Percentiles rank a stretch among this genome's conserved stretches.
Evolutionary conservation across 2,113 vertebrate species (phyloP).

Genomic region (Nipponia nippon): DNA sequence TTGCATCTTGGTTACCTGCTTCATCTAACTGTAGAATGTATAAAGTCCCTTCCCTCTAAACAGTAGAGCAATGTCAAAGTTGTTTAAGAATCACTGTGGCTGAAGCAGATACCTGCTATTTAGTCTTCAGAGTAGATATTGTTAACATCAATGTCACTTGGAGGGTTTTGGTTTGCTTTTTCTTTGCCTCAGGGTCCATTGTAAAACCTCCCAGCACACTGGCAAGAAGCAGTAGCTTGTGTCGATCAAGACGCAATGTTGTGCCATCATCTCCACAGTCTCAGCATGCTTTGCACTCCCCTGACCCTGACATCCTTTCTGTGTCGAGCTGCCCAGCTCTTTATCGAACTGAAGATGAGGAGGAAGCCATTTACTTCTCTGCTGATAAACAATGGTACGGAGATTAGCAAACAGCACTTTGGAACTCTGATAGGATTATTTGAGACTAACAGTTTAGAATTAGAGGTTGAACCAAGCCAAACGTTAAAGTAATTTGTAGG

Average conservation of each 20-base stretch:
- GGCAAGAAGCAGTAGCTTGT: constrained; percentile 90
- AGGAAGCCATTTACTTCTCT: constrained; percentile 91
- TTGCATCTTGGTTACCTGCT: not conserved
- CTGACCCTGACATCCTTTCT: constrained; percentile 94
- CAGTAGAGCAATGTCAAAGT: not conserved
- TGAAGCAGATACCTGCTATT: not conserved
- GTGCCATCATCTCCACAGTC: constrained; percentile 84
- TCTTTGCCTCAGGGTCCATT: constrained; percentile 73
- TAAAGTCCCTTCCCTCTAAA: not conserved
- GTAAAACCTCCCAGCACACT: constrained; percentile 78
- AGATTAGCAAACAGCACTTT: not conserved
- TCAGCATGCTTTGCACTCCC: constrained; percentile 81
- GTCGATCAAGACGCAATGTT: constrained; percentile 89
- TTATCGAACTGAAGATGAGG: constrained; percentile 89
- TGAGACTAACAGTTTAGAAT: constrained; percentile 18
- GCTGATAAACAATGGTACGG: constrained; percentile 92
- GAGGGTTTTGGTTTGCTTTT: constrained; percentile 48
- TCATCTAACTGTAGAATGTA: not conserved
- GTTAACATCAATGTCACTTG: constrained; percentile 23
- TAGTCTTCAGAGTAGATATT: not conserved
- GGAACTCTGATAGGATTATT: not conserved
- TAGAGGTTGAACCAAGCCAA: not conserved
- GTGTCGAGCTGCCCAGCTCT: constrained; percentile 89
- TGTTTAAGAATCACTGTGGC: not conserved
- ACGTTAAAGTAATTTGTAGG: constrained; percentile 14